Conservation (phyloP, 2,113 vertebrate genomes). For the Pholis gunnellus region DNA sequence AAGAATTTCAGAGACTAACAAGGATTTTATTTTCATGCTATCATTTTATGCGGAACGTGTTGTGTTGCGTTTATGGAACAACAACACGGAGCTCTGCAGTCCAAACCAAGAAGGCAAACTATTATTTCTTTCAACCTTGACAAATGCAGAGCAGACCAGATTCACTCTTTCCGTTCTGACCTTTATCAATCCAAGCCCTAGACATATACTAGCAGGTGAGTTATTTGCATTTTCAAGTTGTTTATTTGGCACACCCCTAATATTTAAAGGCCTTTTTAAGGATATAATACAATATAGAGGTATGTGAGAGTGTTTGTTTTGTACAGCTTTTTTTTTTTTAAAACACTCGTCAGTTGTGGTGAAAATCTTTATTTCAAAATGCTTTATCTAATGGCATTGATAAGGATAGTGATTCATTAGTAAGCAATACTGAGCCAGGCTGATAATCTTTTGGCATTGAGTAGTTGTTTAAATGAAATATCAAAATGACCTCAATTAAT, state of each 20-base stretch:
- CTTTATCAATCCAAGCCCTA: not conserved
- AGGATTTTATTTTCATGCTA: not conserved
- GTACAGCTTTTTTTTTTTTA: not conserved
- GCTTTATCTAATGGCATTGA: constrained; percentile 6
- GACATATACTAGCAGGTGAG: not conserved
- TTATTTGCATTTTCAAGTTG: not conserved
- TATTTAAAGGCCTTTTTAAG: not conserved
- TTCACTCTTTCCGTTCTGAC: not conserved
- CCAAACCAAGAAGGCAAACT: not conserved
- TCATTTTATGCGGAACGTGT: too few relatives aligned
- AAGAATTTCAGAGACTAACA: not conserved
- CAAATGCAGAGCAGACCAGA: not conserved
- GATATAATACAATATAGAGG: not conserved
- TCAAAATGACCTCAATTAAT: constrained; percentile 57
- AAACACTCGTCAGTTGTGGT: not conserved
- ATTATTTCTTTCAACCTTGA: not conserved
- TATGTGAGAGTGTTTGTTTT: not conserved
- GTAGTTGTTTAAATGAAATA: constrained; percentile 56
- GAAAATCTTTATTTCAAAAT: not conserved
- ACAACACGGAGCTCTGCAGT: too few relatives aligned
- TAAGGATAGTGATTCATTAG: constrained; percentile 28
- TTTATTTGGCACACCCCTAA: not conserved
- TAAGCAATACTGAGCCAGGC: not conserved
- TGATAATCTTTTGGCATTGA: not conserved
- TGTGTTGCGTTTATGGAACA: too few relatives aligned